phyloP scores from a whole-genome alignment of 2,113 vertebrate genomes.

The Anguilla rostrata region DNA sequence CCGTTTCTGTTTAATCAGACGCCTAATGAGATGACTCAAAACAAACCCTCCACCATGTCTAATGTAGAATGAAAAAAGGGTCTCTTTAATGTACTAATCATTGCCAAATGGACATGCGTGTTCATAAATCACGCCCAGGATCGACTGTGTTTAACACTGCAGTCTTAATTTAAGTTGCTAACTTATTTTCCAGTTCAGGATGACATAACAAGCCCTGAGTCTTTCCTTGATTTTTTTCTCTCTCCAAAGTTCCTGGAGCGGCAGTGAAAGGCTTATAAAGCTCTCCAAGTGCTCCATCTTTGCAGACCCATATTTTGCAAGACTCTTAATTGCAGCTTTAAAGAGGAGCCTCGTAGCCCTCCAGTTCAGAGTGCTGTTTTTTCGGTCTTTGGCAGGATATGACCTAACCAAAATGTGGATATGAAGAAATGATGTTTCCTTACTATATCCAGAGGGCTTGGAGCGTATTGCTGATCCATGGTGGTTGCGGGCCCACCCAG shows the following conservation, averaged over 20 bases:
- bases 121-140: constrained; percentile 3
- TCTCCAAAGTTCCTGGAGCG: constrained; percentile 54
- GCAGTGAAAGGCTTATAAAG: constrained; percentile 71
- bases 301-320: constrained; percentile 77
- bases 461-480: constrained; percentile 4
- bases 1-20: constrained; percentile 1
- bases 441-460: constrained; percentile 28
- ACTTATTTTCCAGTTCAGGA: constrained; percentile 26
- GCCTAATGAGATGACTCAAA: constrained; percentile 3
- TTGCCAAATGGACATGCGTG: constrained; percentile 11
- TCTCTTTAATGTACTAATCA: not conserved
- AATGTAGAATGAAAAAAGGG: constrained; percentile 21
- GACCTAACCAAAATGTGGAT: constrained; percentile 30
- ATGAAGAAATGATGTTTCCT: constrained; percentile 41
- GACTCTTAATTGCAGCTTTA: constrained; percentile 79
- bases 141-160: constrained; percentile 14
- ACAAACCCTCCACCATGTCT: constrained; percentile 14
- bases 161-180: constrained; percentile 26
- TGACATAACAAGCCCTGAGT: constrained; percentile 22
- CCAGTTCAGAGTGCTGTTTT: constrained; percentile 70
- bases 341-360: constrained; percentile 64
- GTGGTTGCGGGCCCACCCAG: constrained; percentile 2
- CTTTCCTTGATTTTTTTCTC: constrained; percentile 3
- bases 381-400: constrained; percentile 68
- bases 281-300: constrained; percentile 70